These are phyloP conservation scores for Uropetala carovei DNA, from an alignment of 2,888 invertebrate genomes.

Conservation along the genomic window DNA sequence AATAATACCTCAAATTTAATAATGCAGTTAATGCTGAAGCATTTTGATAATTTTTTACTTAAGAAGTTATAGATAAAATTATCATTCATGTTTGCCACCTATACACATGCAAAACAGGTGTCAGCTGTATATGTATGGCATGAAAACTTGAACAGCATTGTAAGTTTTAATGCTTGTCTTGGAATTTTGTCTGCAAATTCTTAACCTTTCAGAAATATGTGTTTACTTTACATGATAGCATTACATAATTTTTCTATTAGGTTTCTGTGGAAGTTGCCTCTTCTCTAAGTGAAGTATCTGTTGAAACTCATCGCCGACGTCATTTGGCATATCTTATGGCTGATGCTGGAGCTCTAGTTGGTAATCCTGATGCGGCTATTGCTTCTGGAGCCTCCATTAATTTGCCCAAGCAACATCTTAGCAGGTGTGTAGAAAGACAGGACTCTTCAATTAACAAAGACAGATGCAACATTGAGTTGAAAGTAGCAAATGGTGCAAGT, in stretches of 20 bases:
- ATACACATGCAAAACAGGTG: too few species aligned
- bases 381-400: conserved; percentile 78
- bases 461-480: background rate
- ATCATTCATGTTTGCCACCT: too few species aligned
- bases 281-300: conserved; percentile 88
- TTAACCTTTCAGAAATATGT: background rate
- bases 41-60: too few species aligned
- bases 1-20: too few species aligned
- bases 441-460: background rate
- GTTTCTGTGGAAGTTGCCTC: conserved; percentile 86
- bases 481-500: background rate
- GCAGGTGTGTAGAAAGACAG: conserved; percentile 76
- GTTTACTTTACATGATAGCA: background rate
- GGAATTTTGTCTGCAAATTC: background rate
- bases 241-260: conserved; percentile 72
- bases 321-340: conserved; percentile 98
- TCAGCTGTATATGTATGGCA: too few species aligned
- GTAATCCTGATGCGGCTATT: conserved; percentile 88
- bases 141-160: too few species aligned
- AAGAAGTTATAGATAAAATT: too few species aligned
- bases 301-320: conserved; percentile 92
- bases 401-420: conserved; percentile 94
- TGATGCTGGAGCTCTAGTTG: conserved; percentile 94
- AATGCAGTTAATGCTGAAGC: too few species aligned
- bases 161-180: too few species aligned